Conservation (phyloP, 2,113 vertebrate genomes). For the Eublepharis macularius region DNA sequence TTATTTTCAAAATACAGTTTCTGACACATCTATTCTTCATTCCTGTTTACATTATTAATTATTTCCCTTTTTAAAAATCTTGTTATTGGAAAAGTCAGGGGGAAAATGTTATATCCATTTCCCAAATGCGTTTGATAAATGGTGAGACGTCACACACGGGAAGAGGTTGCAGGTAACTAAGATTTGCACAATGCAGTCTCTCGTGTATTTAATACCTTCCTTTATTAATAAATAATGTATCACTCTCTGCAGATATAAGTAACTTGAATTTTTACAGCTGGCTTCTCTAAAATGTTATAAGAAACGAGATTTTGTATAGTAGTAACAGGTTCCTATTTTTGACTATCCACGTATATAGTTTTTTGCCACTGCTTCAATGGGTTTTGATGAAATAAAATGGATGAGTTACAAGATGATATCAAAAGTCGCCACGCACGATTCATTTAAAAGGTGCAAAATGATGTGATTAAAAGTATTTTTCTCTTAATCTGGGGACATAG, state of each 20-base stretch:
- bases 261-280: neutral
- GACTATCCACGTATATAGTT: conserved; percentile 5
- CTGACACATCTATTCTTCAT: no score
- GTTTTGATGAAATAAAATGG: conserved; percentile 50
- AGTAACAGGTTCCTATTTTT: conserved; percentile 5
- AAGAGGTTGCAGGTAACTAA: neutral
- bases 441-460: conserved; percentile 39
- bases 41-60: no score
- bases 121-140: neutral
- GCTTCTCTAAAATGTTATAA: neutral
- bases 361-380: conserved; percentile 41
- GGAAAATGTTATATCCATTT: no score
- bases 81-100: no score
- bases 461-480: conserved; percentile 43
- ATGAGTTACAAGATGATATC: conserved; percentile 42
- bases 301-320: conserved; percentile 24
- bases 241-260: neutral
- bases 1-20: no score
- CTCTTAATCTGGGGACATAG: no score
- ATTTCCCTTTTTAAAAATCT: no score
- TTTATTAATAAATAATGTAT: neutral
- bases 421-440: conserved; percentile 38
- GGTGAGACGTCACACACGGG: neutral
- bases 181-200: neutral
- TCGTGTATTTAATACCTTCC: neutral